phyloP scores from a whole-genome alignment of 2,888 invertebrate genomes.

The Caenorhabditis becei region DNA sequence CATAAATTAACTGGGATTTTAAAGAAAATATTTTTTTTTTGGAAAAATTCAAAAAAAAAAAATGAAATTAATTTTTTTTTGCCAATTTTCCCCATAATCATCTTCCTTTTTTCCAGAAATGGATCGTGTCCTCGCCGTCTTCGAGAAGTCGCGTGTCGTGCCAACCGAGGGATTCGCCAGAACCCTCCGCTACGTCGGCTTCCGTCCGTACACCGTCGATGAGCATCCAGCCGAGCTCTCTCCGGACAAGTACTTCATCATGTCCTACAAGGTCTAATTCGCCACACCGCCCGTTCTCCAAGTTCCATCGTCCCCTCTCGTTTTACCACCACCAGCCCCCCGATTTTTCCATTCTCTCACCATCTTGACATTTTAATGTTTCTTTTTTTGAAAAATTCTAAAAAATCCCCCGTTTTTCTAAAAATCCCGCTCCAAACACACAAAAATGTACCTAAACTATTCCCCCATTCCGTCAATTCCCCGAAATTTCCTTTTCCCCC shows the following conservation, averaged over 20 bases:
- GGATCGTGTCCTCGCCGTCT: constrained; percentile 67
- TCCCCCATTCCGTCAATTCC: too few species aligned
- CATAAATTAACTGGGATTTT: too few species aligned
- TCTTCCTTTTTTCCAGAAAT: constrained; percentile 51
- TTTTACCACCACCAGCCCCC: constrained; percentile 8
- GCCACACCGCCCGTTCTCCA: background rate
- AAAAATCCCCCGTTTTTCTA: too few species aligned
- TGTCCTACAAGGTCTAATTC: constrained; percentile 70
- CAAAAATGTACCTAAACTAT: too few species aligned
- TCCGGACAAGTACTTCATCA: constrained; percentile 67
- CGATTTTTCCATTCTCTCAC: background rate
- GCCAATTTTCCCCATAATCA: background rate
- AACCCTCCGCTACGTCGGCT: constrained; percentile 74
- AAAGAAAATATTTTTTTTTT: too few species aligned
- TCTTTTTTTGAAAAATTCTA: too few species aligned
- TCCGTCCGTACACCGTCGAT: constrained; percentile 69
- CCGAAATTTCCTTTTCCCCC: too few species aligned
- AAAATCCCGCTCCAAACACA: too few species aligned
- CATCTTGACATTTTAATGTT: too few species aligned
- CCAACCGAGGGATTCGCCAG: constrained; percentile 69
- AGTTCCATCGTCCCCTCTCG: constrained; percentile 19
- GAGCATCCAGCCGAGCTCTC: constrained; percentile 61
- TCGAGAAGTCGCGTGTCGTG: constrained; percentile 60
- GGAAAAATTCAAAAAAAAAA: background rate
- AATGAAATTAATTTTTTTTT: background rate